Percentiles rank a stretch among this genome's conserved stretches.
Evolutionary conservation across 2,888 invertebrate species (phyloP).

Genomic region (Ellobium chinense): DNA sequence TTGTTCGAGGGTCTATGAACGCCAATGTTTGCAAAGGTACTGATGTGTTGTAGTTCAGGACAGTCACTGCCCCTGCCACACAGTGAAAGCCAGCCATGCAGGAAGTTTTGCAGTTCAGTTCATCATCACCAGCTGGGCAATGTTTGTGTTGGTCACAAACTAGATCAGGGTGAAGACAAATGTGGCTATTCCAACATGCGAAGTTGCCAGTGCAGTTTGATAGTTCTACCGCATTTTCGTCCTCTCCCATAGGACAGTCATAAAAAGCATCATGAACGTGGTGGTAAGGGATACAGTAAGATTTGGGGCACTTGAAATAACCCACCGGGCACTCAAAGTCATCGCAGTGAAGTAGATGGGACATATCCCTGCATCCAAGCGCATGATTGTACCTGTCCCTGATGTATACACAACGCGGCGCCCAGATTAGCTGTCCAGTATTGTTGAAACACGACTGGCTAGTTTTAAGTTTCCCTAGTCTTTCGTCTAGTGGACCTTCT

Average conservation of each 20-base stretch:
- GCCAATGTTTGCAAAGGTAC: not conserved
- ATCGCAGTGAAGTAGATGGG: not conserved
- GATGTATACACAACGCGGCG: slow-evolving; percentile 1
- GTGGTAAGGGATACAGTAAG: slow-evolving; percentile 18
- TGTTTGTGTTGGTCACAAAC: slow-evolving; percentile 12
- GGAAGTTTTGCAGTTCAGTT: slow-evolving; percentile 6
- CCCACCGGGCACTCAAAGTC: slow-evolving; percentile 1
- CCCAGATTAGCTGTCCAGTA: not conserved
- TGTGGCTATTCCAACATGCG: not conserved
- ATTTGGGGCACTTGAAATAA: slow-evolving; percentile 10
- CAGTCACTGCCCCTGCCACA: not conserved
- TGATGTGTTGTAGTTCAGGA: not conserved
- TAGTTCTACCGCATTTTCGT: not conserved
- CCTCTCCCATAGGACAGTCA: slow-evolving; percentile 10
- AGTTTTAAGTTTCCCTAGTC: not conserved
- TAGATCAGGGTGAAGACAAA: not conserved
- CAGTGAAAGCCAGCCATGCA: not conserved
- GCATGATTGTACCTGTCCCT: not conserved
- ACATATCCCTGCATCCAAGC: slow-evolving; percentile 5
- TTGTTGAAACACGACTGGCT: not conserved
- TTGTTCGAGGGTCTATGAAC: slow-evolving; percentile 5
- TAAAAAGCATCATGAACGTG: not conserved
- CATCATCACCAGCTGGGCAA: slow-evolving; percentile 24
- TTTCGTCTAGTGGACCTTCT: slow-evolving; percentile 25
- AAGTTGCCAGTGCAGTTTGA: not conserved